These are phyloP conservation scores for Idris sp. DNA, from an alignment of 1,140 invertebrate genomes.

Conservation along the genomic window DNA sequence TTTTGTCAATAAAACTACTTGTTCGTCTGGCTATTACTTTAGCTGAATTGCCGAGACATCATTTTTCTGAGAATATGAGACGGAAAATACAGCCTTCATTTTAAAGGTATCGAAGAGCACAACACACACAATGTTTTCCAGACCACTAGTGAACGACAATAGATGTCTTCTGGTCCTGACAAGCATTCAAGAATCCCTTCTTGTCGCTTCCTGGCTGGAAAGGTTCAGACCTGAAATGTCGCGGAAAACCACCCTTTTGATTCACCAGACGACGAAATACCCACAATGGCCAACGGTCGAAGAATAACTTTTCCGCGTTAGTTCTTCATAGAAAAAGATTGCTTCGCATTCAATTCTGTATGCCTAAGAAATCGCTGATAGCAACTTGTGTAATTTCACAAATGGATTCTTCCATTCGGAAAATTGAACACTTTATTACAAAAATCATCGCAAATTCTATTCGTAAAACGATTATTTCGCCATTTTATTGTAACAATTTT, in stretches of 20 bases:
- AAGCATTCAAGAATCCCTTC: constrained; percentile 75
- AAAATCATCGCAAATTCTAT: constrained; percentile 36
- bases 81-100: constrained; percentile 60
- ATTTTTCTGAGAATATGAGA: constrained; percentile 37
- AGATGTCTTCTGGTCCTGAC: constrained; percentile 76
- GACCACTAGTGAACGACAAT: constrained; percentile 76
- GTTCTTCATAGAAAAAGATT: constrained; percentile 57
- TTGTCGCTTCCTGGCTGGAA: constrained; percentile 58
- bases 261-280: constrained; percentile 54
- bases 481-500: constrained; percentile 15
- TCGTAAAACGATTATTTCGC: constrained; percentile 23
- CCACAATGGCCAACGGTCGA: constrained; percentile 63
- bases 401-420: constrained; percentile 72
- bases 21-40: constrained; percentile 54
- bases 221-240: constrained; percentile 55
- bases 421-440: constrained; percentile 72
- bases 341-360: constrained; percentile 59
- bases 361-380: constrained; percentile 71
- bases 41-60: constrained; percentile 52
- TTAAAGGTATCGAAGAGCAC: constrained; percentile 67
- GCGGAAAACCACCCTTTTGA: constrained; percentile 62
- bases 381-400: constrained; percentile 76
- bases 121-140: constrained; percentile 75
- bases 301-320: constrained; percentile 63
- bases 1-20: constrained; percentile 58